phyloP scores from a whole-genome alignment of 2,113 vertebrate species.

The Tichodroma muraria region DNA sequence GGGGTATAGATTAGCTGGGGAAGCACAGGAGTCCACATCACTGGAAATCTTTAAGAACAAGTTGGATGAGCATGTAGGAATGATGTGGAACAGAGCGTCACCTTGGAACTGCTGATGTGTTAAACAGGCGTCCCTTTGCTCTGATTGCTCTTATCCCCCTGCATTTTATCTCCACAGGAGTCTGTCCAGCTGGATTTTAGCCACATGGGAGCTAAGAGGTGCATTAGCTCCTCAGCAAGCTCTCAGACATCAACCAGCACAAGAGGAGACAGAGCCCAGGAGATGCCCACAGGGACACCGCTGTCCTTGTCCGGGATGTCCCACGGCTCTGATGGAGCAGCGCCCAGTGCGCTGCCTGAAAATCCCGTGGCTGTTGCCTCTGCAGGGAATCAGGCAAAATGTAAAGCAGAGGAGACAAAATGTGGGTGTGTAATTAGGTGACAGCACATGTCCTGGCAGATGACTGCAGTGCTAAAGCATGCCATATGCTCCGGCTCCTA shows the following conservation, averaged over 20 bases:
- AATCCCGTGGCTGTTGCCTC: background rate
- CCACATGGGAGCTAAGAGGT: background rate
- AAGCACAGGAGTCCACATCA: background rate
- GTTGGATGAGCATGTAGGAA: background rate
- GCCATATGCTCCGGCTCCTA: constrained; percentile 55
- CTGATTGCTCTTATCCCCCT: background rate
- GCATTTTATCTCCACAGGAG: background rate
- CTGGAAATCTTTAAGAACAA: constrained; percentile 8
- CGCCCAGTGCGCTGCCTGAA: background rate
- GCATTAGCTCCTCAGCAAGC: background rate
- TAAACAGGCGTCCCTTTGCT: background rate
- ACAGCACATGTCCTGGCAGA: constrained; percentile 48
- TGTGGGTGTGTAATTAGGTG: constrained; percentile 40
- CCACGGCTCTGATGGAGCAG: background rate
- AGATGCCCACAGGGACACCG: background rate
- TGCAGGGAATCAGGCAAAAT: background rate
- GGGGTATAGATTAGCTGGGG: background rate
- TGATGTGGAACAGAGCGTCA: background rate
- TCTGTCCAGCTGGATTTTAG: background rate
- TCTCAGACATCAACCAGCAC: background rate
- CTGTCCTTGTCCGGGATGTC: background rate
- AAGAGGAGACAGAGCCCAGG: background rate
- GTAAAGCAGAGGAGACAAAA: constrained; percentile 21
- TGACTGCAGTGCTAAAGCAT: constrained; percentile 37
- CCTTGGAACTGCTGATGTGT: background rate